phyloP scores from a whole-genome alignment of 2,113 vertebrate genomes.

The Brevimyrus niger region DNA sequence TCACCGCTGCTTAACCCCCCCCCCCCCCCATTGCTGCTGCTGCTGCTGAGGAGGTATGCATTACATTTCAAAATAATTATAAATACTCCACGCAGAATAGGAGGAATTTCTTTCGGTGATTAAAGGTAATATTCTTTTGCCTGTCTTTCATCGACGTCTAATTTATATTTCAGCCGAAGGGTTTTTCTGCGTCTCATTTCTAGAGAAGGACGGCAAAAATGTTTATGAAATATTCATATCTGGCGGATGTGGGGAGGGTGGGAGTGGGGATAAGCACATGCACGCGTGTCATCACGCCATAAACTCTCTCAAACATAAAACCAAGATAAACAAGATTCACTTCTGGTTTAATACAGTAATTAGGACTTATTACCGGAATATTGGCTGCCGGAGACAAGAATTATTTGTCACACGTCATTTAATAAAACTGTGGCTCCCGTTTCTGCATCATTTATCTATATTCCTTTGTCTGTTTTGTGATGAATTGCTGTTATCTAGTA shows the following conservation, averaged over 20 bases:
- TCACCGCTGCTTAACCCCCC: neutral
- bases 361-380: neutral
- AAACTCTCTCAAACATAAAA: neutral
- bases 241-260: neutral
- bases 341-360: neutral
- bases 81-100: constrained; percentile 20
- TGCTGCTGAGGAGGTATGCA: neutral
- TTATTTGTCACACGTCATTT: neutral
- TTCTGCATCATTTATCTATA: neutral
- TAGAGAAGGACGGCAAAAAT: neutral
- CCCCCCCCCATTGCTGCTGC: neutral
- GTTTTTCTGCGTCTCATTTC: neutral
- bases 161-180: constrained; percentile 1
- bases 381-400: neutral
- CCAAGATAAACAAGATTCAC: neutral
- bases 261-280: neutral
- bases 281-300: neutral
- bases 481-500: neutral
- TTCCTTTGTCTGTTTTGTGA: neutral
- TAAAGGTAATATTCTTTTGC: constrained; percentile 24
- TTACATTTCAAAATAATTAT: constrained; percentile 32
- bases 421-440: neutral
- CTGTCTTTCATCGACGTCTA: constrained; percentile 20
- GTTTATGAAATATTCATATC: neutral
- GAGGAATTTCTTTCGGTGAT: constrained; percentile 25